These are phyloP conservation scores for Ctenomys sociabilis DNA, from an alignment of 2,113 vertebrate genomes.

Conservation along the genomic window DNA sequence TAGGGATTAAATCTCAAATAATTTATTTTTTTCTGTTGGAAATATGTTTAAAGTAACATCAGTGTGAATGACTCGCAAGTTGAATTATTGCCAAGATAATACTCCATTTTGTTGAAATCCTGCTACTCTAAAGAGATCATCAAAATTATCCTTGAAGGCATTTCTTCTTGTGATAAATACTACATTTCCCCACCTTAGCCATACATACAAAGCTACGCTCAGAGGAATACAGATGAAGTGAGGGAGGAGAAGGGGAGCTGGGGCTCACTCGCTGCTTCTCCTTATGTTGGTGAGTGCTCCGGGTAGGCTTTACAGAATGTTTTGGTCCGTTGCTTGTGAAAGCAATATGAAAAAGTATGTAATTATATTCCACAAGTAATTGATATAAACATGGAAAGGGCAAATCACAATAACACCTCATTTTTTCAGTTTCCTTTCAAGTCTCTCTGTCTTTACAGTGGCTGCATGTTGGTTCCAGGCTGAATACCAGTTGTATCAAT, in stretches of 20 bases:
- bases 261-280: neutral
- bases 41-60: constrained; percentile 54
- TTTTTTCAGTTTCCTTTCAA: constrained; percentile 70
- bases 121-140: constrained; percentile 52
- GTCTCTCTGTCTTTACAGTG: constrained; percentile 72
- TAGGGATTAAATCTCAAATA: constrained; percentile 63
- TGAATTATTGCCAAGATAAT: constrained; percentile 20
- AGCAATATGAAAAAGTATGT: constrained; percentile 56
- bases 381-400: constrained; percentile 75
- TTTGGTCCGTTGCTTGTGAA: constrained; percentile 65
- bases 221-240: neutral
- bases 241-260: neutral
- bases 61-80: constrained; percentile 34
- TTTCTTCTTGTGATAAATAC: constrained; percentile 56
- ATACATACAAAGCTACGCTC: neutral
- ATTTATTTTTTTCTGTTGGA: constrained; percentile 55
- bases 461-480: constrained; percentile 70
- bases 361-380: constrained; percentile 71
- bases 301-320: constrained; percentile 33
- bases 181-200: neutral
- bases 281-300: constrained; percentile 2
- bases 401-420: constrained; percentile 66
- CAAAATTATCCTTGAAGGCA: constrained; percentile 31
- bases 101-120: constrained; percentile 43
- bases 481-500: constrained; percentile 83